Evolutionary conservation across 2,888 invertebrate genomes (phyloP).

Genomic region (Ichneumoninae sp.): DNA sequence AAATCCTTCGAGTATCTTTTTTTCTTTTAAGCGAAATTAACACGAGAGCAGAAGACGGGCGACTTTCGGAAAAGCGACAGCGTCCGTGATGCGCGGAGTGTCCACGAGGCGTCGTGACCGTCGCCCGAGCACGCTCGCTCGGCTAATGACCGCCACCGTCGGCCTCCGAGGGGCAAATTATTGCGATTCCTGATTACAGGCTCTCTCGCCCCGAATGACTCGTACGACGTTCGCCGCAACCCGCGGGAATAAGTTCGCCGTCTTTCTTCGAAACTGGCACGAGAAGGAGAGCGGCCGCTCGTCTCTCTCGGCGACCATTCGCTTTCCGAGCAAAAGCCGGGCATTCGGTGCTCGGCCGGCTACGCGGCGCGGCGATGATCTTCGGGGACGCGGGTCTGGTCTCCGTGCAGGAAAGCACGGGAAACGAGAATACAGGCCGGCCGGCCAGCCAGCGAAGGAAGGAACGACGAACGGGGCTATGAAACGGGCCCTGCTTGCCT

Average conservation of each 20-base stretch:
- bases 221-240: constrained; percentile 13
- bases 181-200: constrained; percentile 59
- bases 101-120: background rate
- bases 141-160: background rate
- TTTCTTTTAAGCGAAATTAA: background rate
- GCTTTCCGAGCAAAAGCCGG: constrained; percentile 7
- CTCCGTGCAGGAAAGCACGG: constrained; percentile 24
- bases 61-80: constrained; percentile 13
- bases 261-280: background rate
- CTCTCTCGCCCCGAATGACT: constrained; percentile 18
- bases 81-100: background rate
- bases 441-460: constrained; percentile 16
- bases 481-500: constrained; percentile 57
- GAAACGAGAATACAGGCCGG: constrained; percentile 31
- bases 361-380: background rate
- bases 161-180: constrained; percentile 45
- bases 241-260: background rate
- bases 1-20: background rate
- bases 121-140: constrained; percentile 6
- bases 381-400: background rate
- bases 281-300: background rate
- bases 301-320: constrained; percentile 1
- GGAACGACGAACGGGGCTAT: constrained; percentile 46
- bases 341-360: constrained; percentile 2
- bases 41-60: background rate